Evolutionary conservation across 1,140 invertebrate genomes (phyloP).

Genomic region (Diorhabda elongata): DNA sequence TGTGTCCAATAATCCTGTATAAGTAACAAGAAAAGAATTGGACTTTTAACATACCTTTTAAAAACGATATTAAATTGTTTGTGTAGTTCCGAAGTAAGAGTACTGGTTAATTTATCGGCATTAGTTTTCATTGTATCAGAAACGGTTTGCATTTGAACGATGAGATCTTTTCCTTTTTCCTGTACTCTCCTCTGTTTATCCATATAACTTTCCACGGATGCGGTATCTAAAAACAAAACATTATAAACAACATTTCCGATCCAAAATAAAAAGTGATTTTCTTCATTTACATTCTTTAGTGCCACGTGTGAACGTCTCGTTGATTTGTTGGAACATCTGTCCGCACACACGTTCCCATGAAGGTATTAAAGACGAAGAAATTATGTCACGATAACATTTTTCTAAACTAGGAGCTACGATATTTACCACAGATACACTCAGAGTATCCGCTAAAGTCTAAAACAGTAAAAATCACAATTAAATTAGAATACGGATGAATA

Average conservation of each 20-base stretch:
- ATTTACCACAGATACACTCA: constrained; percentile 63
- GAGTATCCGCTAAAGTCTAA: constrained; percentile 68
- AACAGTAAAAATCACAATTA: constrained; percentile 12
- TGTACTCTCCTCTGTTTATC: constrained; percentile 42
- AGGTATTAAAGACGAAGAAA: constrained; percentile 71
- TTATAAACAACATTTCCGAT: too few species aligned
- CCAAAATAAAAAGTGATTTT: background rate
- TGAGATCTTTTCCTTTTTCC: constrained; percentile 45
- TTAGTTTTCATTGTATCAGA: constrained; percentile 42
- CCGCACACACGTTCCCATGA: constrained; percentile 79
- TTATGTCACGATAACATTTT: constrained; percentile 68
- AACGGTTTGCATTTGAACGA: constrained; percentile 43
- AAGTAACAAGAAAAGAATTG: too few species aligned
- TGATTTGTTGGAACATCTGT: constrained; percentile 82
- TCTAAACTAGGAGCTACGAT: constrained; percentile 64
- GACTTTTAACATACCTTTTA: constrained; percentile 30
- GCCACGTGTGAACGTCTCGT: constrained; percentile 78
- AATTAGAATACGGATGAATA: constrained; percentile 1
- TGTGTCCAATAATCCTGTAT: too few species aligned
- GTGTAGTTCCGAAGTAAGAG: constrained; percentile 40
- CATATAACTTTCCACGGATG: constrained; percentile 44
- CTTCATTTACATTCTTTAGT: constrained; percentile 81
- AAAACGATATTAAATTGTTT: constrained; percentile 40
- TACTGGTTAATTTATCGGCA: constrained; percentile 38
- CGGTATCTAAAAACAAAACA: constrained; percentile 38